Percentiles rank a stretch among this genome's conserved stretches.
Conservation (phyloP, 2,888 invertebrate species). For the Ypsolopha scabrella region DNA sequence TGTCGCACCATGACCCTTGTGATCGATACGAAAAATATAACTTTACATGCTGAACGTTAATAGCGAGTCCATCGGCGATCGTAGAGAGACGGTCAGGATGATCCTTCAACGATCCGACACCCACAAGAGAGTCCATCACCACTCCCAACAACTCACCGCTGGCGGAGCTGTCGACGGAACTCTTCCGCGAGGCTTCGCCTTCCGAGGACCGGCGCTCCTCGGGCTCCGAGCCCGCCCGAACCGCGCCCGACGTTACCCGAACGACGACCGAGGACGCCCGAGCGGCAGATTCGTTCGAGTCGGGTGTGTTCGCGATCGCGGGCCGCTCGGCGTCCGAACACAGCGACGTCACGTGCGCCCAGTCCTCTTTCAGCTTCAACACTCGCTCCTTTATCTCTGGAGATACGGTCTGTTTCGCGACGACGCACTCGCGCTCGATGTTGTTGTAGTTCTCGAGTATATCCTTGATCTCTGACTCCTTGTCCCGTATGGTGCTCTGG, state of each 20-base stretch:
- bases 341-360: conserved; percentile 41
- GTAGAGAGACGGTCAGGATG: too few relatives aligned
- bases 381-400: conserved; percentile 50
- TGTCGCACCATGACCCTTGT: not conserved
- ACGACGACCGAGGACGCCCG: not conserved
- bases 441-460: conserved; percentile 74
- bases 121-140: not conserved
- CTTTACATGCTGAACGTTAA: not conserved
- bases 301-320: not conserved
- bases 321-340: conserved; percentile 12
- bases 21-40: not conserved
- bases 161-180: conserved; percentile 20
- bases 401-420: conserved; percentile 33
- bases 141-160: conserved; percentile 27
- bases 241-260: not conserved
- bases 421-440: conserved; percentile 64
- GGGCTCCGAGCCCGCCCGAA: conserved; percentile 2
- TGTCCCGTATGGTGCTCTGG: conserved; percentile 59
- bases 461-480: conserved; percentile 72
- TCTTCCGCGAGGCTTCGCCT: conserved; percentile 10
- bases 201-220: conserved; percentile 3
- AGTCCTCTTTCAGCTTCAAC: conserved; percentile 59
- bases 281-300: not conserved
- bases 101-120: not conserved
- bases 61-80: too few relatives aligned